Evolutionary conservation across 1,140 invertebrate genomes (phyloP), one percentile per base, ranked within the genome.

Genomic region (Cherax quadricarinatus): DNA sequence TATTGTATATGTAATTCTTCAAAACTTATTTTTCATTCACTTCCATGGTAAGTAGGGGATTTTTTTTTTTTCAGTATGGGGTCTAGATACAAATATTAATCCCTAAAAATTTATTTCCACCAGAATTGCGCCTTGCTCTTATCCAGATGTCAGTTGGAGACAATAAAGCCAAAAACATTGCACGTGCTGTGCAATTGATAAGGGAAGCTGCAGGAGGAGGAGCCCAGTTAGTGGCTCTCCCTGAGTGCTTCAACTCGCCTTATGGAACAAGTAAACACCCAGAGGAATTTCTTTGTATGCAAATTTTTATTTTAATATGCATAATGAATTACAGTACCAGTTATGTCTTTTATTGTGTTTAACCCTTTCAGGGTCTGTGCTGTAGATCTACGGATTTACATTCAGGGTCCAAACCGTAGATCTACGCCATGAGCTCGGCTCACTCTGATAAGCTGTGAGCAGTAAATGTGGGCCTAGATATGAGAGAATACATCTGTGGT

Each of bases 181-280:
- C 95, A 49, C 96, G 96, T 94, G 98, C 98, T 14, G 94, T 97
- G 1, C 96, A 96, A 80, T 96, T 97, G 85, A 97, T 99, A 86
- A 96, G 96, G 93, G 95, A 96, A 89, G 98, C 98, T 9, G 97
- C 97, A 94, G 94, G 96, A 89, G 96, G 96, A 85, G 97, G 97
- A n/a, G 98, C 98, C 0, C 96, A 97, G 73, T 94, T 99, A 48
- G 96, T 99, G 16, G 97, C 96, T 1, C 94, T 99, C 14, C 98
- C 98, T 0, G 98, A 99, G 96, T 99, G 98, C 94, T 99, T 99
- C 94, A 99, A 99, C 95, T 98, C 97, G 49, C 98, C 98, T 0
- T 99, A 99, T 95, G 98, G 98, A 92, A 98, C 97, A 53, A 95
- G 97, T 97, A 96, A 96, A 95, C 96, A 70, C 7, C 30, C 53